Conservation (phyloP, 2,797 vertebrate genomes). For the Sebastes alutus region DNA sequence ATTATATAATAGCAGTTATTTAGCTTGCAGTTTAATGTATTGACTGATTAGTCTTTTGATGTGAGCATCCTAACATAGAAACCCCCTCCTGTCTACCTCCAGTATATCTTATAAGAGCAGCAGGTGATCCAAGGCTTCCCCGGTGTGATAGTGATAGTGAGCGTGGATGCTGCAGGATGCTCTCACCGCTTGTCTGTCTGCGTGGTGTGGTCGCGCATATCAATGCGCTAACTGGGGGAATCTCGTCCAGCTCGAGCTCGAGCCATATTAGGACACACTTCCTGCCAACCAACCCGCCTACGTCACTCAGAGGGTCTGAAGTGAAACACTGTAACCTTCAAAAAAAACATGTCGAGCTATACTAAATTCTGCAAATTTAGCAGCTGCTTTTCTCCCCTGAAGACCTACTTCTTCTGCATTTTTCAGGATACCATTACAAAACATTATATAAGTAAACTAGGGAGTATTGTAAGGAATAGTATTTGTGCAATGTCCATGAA, state of each 20-base stretch:
- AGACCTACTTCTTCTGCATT: background rate
- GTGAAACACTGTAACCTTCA: conserved; percentile 18
- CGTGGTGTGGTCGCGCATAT: conserved; percentile 58
- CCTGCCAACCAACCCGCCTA: conserved; percentile 45
- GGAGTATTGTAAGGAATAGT: background rate
- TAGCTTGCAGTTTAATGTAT: background rate
- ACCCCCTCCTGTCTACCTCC: background rate
- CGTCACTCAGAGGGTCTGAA: conserved; percentile 44
- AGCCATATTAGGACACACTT: conserved; percentile 78
- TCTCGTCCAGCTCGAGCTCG: conserved; percentile 54
- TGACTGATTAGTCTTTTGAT: background rate
- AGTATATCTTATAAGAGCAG: conserved; percentile 18
- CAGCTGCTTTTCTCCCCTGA: background rate
- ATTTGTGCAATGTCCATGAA: background rate
- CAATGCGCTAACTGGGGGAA: conserved; percentile 31
- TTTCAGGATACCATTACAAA: background rate
- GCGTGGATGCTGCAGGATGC: conserved; percentile 65
- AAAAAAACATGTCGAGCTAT: background rate
- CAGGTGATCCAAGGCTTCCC: conserved; percentile 69
- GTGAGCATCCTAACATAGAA: background rate
- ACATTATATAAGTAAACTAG: background rate
- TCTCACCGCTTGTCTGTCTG: conserved; percentile 48
- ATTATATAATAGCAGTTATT: background rate
- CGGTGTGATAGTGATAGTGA: conserved; percentile 43
- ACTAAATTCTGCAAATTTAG: background rate